Evolutionary conservation across 2,797 vertebrate species (phyloP), one percentile per base, ranked within the genome.

Genomic region (Sternotherus odoratus): DNA sequence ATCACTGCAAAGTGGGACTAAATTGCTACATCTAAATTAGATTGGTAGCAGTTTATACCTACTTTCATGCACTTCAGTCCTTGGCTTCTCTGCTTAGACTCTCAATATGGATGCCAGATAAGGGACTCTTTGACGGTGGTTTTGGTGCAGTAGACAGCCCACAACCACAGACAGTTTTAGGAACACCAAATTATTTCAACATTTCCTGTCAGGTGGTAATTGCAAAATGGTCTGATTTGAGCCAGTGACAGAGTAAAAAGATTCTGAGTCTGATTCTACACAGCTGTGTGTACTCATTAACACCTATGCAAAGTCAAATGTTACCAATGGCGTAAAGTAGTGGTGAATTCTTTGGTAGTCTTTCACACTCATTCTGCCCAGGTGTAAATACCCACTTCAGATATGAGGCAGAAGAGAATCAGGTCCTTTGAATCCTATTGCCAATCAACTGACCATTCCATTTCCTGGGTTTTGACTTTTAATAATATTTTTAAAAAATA

Each of bases 21-120:
- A 89, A 77, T 17, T 33, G 82, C 16, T 88, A 19, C 13, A 17
- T 63, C 6, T 84, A 72, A 91, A 79, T 57, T 12, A 6, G 16
- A 13, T 82, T 92, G 82, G 57, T 17, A 63, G 57, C 30, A 63
- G 13, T 57, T 57, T 57, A 30, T 81, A 15, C 12, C 94, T 77
- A 80, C 57, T 95, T 94, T 63, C 49, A 56, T 50, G 79, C 17
- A 24, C 56, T 50, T 26, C 2, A 46, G 82, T 57, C 43, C 51
- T 85, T 72, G 50, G 53, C 87, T 85, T 87, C 2, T 1, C 49
- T 1, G 1, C 19, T 54, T 46, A 43, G 33, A 48, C 12, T 28
- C 43, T 83, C 36, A 88, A 23, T 19, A 80, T 26, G 80, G 92
- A 96, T 56, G 26, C 0, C 81, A 92, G 87, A 92, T 81, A 82